Evolutionary conservation across 2,888 invertebrate species (phyloP).

Genomic region (Sinhomidia bicolor): DNA sequence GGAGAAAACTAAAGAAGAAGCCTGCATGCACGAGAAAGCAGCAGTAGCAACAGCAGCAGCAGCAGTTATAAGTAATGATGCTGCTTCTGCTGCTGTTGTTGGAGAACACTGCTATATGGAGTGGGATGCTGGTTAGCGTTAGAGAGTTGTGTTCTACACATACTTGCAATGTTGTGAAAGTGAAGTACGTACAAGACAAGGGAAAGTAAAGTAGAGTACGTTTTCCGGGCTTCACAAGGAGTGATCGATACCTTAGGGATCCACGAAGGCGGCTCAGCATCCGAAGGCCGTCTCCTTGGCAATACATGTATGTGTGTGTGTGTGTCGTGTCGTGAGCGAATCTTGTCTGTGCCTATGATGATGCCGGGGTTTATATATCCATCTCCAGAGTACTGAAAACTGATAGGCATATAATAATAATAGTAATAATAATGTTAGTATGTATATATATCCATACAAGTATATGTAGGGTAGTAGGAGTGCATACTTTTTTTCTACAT

Average conservation of each 20-base stretch:
- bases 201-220: constrained; percentile 60
- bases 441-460: neutral
- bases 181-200: constrained; percentile 38
- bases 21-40: constrained; percentile 31
- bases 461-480: neutral
- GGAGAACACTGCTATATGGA: constrained; percentile 14
- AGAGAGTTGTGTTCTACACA: constrained; percentile 17
- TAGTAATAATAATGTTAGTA: neutral
- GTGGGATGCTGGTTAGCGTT: constrained; percentile 4
- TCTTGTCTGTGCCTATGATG: constrained; percentile 56
- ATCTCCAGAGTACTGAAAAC: too few relatives aligned
- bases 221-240: constrained; percentile 73
- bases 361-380: constrained; percentile 65
- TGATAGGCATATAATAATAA: too few relatives aligned
- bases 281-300: constrained; percentile 80
- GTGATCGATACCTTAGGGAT: constrained; percentile 80
- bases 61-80: neutral
- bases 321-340: neutral
- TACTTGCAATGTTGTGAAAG: neutral
- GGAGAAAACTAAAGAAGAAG: constrained; percentile 34
- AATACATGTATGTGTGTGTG: constrained; percentile 68
- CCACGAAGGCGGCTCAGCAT: constrained; percentile 80
- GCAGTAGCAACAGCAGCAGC: neutral
- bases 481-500: neutral
- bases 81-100: constrained; percentile 46